Base-by-base conservation (phyloP, 2,113 vertebrate genomes). In the Cathartes aura region DNA sequence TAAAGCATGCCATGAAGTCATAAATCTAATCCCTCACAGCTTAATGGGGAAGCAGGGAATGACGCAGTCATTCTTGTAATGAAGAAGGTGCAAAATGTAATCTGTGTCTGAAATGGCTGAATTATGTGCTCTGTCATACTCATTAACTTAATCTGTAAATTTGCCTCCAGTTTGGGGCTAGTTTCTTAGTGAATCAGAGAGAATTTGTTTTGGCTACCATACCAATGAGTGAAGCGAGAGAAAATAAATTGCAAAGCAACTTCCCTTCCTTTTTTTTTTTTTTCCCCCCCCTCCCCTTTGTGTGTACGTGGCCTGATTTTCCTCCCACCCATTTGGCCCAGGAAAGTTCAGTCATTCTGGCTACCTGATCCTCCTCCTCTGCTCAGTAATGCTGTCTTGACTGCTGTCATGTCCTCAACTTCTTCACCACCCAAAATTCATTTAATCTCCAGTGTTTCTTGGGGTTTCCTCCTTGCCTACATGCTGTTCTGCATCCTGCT, bases 11-110 rank as follows among this genome's bases (percentile, higher is more conserved):
- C 11, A 32, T 52, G 42, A 80, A 83, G 42, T 47, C 34, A n/a
- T 91, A 53, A 84, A 87, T 84, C 29, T 55, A 84, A 91, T 87
- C 29, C 10, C 52, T 88, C 32, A 34, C 50, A 81, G 60, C 21
- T 95, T 92, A 63, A 72, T 1, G 0, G 24, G 36, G 14, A 84
- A 84, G 59, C 34, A 62, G 81, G 58, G 74, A 82, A 38, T 63
- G 90, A 42, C 5, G 14, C 34, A 53, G 72, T 83, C 29, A 13
- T 71, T 91, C 34, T 76, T 87, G 34, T 60, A 64, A 58, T 56
- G 76, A 72, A 50, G 38, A 82, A 75, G 10, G n/a, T 73, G 59
- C 32, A 66, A 76, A 81, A 66, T 12, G 6, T 60, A 34, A 74
- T 82, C 43, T 62, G 8, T 88, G 29, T 68, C 47, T 59, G 30